Evolutionary conservation across 2,113 vertebrate species (phyloP).

Genomic region (Fregetta grallaria): DNA sequence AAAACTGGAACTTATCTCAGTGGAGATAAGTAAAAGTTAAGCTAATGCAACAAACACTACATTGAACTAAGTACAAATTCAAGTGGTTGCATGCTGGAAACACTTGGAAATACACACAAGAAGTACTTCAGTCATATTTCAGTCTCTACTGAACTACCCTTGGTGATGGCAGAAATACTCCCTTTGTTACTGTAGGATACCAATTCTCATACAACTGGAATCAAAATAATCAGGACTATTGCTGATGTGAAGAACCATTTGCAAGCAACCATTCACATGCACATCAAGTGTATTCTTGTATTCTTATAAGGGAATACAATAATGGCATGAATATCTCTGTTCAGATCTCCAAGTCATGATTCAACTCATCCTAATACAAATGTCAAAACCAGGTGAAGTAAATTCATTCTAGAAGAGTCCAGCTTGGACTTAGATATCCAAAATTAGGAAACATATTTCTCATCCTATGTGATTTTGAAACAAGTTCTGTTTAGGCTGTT

Average conservation of each 20-base stretch:
- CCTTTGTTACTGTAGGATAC: neutral
- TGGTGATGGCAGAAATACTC: neutral
- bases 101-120: neutral
- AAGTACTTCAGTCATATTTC: neutral
- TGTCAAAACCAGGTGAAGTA: neutral
- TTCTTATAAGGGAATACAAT: neutral
- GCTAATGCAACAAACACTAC: neutral
- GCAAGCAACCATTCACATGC: neutral
- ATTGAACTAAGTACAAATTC: neutral
- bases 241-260: neutral
- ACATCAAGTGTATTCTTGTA: neutral
- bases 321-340: neutral
- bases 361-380: neutral
- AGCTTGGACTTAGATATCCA: neutral
- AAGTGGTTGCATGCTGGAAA: neutral
- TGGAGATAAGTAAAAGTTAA: neutral
- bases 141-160: neutral
- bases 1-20: neutral
- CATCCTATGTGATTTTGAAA: neutral
- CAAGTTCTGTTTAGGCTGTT: neutral
- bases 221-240: neutral
- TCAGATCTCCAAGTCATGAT: neutral
- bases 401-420: neutral
- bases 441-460: neutral
- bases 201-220: neutral